These are phyloP conservation scores for Vanessa atalanta DNA, from an alignment of 1,140 invertebrate genomes.

Conservation along the genomic window DNA sequence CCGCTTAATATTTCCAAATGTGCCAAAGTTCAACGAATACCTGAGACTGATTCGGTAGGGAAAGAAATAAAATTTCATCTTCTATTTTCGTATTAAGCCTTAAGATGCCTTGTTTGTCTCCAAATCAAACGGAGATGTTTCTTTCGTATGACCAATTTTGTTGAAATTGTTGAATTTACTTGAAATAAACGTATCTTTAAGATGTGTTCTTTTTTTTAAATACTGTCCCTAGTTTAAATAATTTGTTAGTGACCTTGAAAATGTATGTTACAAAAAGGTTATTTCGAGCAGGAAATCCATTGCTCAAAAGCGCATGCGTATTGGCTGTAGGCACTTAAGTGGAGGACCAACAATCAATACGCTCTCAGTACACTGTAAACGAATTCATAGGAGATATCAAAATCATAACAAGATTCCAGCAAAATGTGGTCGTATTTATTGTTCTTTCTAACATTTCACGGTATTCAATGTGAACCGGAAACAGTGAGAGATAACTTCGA, in stretches of 20 bases:
- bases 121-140: constrained; percentile 34
- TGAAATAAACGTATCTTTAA: constrained; percentile 47
- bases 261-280: constrained; percentile 23
- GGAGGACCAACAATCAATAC: constrained; percentile 65
- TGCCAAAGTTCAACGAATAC: constrained; percentile 61
- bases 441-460: constrained; percentile 47
- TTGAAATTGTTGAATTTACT: constrained; percentile 56
- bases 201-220: constrained; percentile 28
- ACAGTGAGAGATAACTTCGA: constrained; percentile 73
- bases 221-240: constrained; percentile 3
- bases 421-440: constrained; percentile 65
- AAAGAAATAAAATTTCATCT: constrained; percentile 72
- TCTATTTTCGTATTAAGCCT: constrained; percentile 71
- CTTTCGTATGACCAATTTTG: constrained; percentile 54
- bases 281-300: constrained; percentile 28
- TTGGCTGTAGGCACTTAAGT: constrained; percentile 28
- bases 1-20: constrained; percentile 37
- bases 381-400: constrained; percentile 40
- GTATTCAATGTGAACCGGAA: constrained; percentile 69
- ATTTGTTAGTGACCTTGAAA: constrained; percentile 51
- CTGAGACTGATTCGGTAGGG: constrained; percentile 73
- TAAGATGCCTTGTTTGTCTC: constrained; percentile 54
- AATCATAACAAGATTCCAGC: constrained; percentile 53
- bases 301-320: constrained; percentile 65
- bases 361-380: constrained; percentile 44